These are phyloP conservation scores for Pithys albifrons DNA, from an alignment of 2,113 vertebrate genomes.

Conservation along the genomic window DNA sequence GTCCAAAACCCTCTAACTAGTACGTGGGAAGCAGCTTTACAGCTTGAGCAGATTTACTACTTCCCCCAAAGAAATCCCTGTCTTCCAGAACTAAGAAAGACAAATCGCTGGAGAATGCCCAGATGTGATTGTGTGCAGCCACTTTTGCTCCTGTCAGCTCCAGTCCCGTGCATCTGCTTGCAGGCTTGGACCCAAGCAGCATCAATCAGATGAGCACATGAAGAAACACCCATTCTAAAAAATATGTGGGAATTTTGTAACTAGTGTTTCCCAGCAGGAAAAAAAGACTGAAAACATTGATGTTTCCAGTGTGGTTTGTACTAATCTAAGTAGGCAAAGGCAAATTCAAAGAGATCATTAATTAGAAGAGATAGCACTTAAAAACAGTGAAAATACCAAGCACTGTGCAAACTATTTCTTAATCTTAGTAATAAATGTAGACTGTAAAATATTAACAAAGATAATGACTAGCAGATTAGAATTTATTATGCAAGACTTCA, in stretches of 20 bases:
- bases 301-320: background rate
- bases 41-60: background rate
- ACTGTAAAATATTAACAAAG: slow-evolving; percentile 46
- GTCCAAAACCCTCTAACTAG: background rate
- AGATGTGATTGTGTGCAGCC: background rate
- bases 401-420: background rate
- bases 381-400: slow-evolving; percentile 42
- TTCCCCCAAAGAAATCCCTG: background rate
- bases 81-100: slow-evolving; percentile 5
- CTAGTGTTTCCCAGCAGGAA: background rate
- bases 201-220: background rate
- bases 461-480: slow-evolving; percentile 52
- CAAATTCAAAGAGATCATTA: slow-evolving; percentile 8
- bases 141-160: background rate
- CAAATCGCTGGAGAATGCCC: background rate
- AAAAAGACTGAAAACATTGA: background rate
- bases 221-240: background rate
- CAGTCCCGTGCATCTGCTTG: background rate
- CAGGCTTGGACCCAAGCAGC: background rate
- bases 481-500: slow-evolving; percentile 50
- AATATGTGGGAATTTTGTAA: background rate
- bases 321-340: background rate
- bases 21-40: background rate
- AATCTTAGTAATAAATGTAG: slow-evolving; percentile 47
- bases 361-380: slow-evolving; percentile 16